These are phyloP conservation scores for Ranitomeya imitator DNA, from an alignment of 2,113 vertebrate genomes.

Conservation along the genomic window DNA sequence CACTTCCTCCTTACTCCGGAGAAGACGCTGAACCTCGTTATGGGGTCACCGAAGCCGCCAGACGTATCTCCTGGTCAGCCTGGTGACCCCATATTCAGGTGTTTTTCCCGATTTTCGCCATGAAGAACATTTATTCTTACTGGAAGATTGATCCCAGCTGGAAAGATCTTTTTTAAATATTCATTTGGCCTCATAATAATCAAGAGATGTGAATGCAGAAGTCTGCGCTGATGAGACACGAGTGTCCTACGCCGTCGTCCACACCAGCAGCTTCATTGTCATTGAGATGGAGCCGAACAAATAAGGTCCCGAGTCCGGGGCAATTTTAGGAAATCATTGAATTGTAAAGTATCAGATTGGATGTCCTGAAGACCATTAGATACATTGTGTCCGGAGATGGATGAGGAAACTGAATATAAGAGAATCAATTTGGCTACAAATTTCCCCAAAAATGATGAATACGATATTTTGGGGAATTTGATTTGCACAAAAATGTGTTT, in stretches of 20 bases:
- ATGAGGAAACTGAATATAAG: no score
- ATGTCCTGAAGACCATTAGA: no score
- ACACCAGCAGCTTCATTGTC: background rate
- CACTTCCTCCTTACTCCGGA: background rate
- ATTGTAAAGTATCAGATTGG: no score
- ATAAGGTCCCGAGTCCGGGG: background rate
- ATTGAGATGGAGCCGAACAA: background rate
- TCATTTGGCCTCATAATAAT: conserved; percentile 8
- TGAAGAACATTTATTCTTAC: background rate
- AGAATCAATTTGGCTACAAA: no score
- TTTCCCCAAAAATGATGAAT: no score
- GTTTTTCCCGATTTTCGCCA: conserved; percentile 16
- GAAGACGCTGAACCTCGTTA: conserved; percentile 41
- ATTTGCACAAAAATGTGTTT: no score
- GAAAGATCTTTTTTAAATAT: conserved; percentile 20
- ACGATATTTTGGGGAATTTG: no score
- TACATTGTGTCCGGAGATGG: no score
- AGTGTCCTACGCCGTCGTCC: background rate
- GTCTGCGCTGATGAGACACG: background rate
- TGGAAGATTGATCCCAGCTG: conserved; percentile 21
- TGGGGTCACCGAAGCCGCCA: conserved; percentile 18
- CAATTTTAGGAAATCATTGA: background rate
- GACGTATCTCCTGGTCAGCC: background rate
- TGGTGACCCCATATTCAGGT: background rate
- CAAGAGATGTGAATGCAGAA: background rate